Percentiles rank a stretch among this genome's conserved stretches.
phyloP scores from a whole-genome alignment of 37 sponge, comb jelly and placozoan species.

The Halisarca cf. caerulea region DNA sequence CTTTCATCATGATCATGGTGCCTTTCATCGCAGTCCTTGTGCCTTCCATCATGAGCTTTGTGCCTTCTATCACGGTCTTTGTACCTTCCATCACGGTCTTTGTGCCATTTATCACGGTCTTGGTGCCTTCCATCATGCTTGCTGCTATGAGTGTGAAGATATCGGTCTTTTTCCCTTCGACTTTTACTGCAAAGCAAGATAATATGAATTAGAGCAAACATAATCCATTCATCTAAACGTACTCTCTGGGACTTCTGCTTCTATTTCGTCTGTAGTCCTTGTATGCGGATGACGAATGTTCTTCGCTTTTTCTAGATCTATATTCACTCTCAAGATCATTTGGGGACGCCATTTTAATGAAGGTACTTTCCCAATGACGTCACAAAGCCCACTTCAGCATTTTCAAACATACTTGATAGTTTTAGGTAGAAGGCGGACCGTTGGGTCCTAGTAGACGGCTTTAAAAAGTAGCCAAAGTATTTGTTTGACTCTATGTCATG shows the following conservation, averaged over 20 bases:
- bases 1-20: neutral
- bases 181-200: neutral
- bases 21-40: neutral
- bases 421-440: too few species aligned
- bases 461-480: neutral
- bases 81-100: conserved; percentile 2
- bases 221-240: too few species aligned
- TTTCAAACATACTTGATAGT: too few species aligned
- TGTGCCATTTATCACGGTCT: neutral
- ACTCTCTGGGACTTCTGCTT: too few species aligned
- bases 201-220: too few species aligned
- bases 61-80: neutral
- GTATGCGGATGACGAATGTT: too few species aligned
- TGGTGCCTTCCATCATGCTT: neutral
- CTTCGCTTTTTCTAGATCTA: neutral
- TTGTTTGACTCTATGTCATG: neutral
- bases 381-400: conserved; percentile 43
- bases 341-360: neutral
- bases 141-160: neutral
- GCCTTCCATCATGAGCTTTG: neutral
- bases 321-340: neutral
- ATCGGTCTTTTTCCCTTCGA: conserved; percentile 1
- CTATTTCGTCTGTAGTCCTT: too few species aligned
- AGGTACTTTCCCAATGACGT: neutral
- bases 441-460: neutral